Conservation (phyloP, 1,140 invertebrate species). For the Camponotus vicinus region DNA sequence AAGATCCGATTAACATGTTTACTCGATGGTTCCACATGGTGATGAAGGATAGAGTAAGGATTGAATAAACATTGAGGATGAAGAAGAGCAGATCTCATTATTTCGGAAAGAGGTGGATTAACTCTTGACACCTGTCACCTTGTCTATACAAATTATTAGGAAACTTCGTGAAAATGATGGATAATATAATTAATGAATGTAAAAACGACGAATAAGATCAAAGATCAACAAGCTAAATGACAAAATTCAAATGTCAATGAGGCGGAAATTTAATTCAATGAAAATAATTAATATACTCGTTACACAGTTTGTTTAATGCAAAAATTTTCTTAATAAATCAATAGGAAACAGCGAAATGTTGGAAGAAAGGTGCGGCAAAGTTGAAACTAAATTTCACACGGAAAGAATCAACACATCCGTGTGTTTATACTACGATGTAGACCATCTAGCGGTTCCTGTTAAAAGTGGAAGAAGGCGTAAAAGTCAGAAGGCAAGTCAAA, state of each 20-base stretch:
- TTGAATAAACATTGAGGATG: constrained; percentile 17
- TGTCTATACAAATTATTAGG: constrained; percentile 11
- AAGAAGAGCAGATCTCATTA: constrained; percentile 43
- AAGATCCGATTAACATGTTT: constrained; percentile 54
- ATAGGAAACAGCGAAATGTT: neutral
- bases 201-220: neutral
- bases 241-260: neutral
- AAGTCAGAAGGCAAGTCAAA: constrained; percentile 48
- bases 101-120: constrained; percentile 15
- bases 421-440: constrained; percentile 24
- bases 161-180: neutral
- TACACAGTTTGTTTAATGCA: neutral
- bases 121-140: neutral
- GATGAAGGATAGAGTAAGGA: neutral
- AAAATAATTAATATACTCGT: neutral
- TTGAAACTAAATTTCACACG: constrained; percentile 28
- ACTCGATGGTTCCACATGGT: constrained; percentile 18
- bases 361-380: neutral
- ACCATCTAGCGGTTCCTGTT: constrained; percentile 2
- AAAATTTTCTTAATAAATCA: neutral
- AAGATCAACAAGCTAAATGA: neutral
- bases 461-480: constrained; percentile 49
- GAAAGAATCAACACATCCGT: constrained; percentile 19
- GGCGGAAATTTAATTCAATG: neutral
- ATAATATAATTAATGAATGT: constrained; percentile 31